phyloP scores from a whole-genome alignment of 2,113 vertebrate species.

The Trematocara macrostoma region DNA sequence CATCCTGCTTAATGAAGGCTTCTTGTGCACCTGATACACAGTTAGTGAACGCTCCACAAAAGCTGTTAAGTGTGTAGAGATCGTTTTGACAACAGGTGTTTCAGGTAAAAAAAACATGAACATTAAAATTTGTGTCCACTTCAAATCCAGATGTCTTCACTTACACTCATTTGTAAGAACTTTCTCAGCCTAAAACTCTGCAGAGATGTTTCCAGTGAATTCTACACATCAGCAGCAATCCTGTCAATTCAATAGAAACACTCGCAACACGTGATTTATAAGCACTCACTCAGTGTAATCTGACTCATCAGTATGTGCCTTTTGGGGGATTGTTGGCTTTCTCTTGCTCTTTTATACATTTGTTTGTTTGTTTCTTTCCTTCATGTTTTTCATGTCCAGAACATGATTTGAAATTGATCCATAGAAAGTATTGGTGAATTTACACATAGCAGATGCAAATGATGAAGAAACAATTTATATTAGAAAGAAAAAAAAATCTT shows the following conservation, averaged over 20 bases:
- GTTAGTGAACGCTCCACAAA: fast-evolving
- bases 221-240: not conserved
- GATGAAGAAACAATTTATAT: not conserved
- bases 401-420: not conserved
- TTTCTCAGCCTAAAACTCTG: fast-evolving
- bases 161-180: not conserved
- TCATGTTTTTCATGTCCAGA: not conserved
- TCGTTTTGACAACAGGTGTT: not conserved
- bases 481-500: fast-evolving
- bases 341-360: not conserved
- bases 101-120: not conserved
- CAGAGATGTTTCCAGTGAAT: not conserved
- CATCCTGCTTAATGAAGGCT: not conserved
- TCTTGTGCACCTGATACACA: not conserved
- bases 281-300: not conserved
- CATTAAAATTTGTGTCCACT: not conserved
- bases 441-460: not conserved
- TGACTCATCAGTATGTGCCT: not conserved
- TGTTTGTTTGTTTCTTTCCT: not conserved
- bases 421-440: not conserved
- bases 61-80: not conserved
- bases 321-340: not conserved
- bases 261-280: not conserved
- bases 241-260: not conserved
- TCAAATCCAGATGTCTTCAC: not conserved